A percentile compares a stretch with the other conserved stretches of the same genome.
These are phyloP conservation scores for Malurus elegans DNA, from an alignment of 2,113 vertebrate genomes.

Conservation along the genomic window DNA sequence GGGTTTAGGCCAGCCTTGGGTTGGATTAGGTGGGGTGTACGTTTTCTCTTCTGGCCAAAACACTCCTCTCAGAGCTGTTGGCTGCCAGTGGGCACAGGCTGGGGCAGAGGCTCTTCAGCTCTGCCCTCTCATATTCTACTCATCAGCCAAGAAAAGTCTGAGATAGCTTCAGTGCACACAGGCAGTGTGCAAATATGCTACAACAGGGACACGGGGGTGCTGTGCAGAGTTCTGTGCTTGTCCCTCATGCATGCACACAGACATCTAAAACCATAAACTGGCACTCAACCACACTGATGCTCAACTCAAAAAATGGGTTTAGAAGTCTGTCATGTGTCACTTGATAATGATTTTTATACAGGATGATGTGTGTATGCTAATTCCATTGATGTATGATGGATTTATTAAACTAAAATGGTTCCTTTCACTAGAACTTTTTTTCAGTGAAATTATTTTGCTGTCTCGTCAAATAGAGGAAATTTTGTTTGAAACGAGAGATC, in stretches of 20 bases:
- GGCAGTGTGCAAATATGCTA: neutral
- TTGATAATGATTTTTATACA: neutral
- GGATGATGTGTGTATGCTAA: neutral
- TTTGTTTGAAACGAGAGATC: neutral
- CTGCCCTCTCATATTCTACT: neutral
- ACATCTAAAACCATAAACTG: neutral
- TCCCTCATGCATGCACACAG: accelerated
- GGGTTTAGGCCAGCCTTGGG: neutral
- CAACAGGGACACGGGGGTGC: accelerated
- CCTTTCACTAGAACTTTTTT: neutral
- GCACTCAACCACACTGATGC: neutral
- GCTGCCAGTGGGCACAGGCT: neutral
- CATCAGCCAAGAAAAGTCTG: neutral
- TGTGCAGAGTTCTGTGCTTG: neutral
- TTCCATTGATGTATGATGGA: neutral
- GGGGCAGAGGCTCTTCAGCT: neutral
- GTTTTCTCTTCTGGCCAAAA: neutral
- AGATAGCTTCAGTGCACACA: neutral
- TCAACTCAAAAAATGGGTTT: neutral
- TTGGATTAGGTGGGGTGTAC: neutral
- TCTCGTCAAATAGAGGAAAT: neutral
- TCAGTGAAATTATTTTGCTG: constrained; percentile 3
- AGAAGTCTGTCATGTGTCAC: neutral
- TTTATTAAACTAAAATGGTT: neutral
- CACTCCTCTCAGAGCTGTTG: neutral